Conservation (phyloP, 2,113 vertebrate species). For the Crocuta crocuta region DNA sequence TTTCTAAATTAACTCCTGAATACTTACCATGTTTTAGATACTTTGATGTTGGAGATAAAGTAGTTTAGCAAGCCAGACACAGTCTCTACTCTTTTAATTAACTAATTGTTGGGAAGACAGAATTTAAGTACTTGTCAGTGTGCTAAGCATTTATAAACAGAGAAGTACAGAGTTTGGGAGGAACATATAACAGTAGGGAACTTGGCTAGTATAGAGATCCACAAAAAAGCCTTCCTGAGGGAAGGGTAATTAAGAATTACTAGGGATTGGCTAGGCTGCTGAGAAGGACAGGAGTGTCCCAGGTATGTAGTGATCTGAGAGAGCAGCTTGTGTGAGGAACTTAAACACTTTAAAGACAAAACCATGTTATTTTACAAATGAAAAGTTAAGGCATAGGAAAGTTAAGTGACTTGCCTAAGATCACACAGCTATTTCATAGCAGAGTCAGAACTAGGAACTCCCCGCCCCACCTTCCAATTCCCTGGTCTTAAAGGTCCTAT, state of each 20-base stretch:
- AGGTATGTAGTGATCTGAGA: background rate
- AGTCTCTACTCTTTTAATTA: background rate
- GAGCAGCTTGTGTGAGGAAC: constrained; percentile 30
- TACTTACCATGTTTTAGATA: background rate
- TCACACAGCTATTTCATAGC: background rate
- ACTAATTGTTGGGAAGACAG: background rate
- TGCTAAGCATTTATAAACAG: constrained; percentile 4
- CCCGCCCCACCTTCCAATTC: no score
- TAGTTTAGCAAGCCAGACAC: background rate
- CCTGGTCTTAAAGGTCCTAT: background rate
- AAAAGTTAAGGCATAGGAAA: constrained; percentile 9
- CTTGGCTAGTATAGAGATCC: background rate
- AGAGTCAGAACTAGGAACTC: background rate
- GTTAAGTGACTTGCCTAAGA: background rate
- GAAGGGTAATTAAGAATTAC: background rate
- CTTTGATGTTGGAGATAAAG: constrained; percentile 29
- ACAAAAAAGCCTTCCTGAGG: background rate
- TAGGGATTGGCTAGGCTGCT: background rate
- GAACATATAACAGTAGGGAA: background rate
- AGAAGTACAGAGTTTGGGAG: background rate
- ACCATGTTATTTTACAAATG: background rate
- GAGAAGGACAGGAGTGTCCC: background rate
- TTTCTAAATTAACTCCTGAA: constrained; percentile 40
- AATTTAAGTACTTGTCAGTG: constrained; percentile 7
- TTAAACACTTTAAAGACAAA: background rate